Conservation (phyloP, 1,140 invertebrate genomes). For the Drosophila setifemur region DNA sequence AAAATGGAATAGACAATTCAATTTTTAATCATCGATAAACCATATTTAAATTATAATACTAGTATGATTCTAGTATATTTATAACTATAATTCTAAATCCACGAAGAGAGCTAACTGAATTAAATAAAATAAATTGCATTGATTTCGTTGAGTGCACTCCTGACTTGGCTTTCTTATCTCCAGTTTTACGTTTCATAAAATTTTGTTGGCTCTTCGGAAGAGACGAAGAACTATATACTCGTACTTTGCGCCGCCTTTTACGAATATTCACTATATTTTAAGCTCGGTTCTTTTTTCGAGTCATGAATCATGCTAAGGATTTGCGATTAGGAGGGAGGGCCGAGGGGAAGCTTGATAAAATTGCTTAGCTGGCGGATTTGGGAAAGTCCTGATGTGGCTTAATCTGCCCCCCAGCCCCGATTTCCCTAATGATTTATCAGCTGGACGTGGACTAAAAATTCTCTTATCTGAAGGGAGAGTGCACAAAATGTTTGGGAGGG, state of each 20-base stretch:
- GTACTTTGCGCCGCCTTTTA: constrained; percentile 15
- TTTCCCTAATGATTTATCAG: constrained; percentile 51
- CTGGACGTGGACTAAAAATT: constrained; percentile 38
- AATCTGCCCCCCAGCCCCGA: background rate
- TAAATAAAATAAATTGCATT: no score
- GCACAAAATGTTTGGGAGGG: constrained; percentile 4
- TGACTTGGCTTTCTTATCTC: constrained; percentile 58
- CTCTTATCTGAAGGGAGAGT: constrained; percentile 20
- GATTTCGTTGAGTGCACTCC: constrained; percentile 19
- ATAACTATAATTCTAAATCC: no score
- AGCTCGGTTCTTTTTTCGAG: constrained; percentile 3
- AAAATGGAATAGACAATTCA: no score
- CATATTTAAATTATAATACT: no score
- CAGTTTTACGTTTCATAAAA: constrained; percentile 82
- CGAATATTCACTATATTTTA: constrained; percentile 40
- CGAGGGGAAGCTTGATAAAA: constrained; percentile 14
- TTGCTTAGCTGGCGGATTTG: constrained; percentile 24
- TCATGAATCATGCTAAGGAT: constrained; percentile 40
- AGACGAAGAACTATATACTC: constrained; percentile 32
- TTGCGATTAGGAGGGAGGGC: background rate
- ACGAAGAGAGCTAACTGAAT: no score
- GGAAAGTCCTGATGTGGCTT: constrained; percentile 12
- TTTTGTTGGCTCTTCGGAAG: constrained; percentile 64
- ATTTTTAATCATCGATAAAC: no score
- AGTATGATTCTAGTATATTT: no score